Evolutionary conservation across 1,140 invertebrate genomes (phyloP).

Genomic region (Drosophila seguyi): DNA sequence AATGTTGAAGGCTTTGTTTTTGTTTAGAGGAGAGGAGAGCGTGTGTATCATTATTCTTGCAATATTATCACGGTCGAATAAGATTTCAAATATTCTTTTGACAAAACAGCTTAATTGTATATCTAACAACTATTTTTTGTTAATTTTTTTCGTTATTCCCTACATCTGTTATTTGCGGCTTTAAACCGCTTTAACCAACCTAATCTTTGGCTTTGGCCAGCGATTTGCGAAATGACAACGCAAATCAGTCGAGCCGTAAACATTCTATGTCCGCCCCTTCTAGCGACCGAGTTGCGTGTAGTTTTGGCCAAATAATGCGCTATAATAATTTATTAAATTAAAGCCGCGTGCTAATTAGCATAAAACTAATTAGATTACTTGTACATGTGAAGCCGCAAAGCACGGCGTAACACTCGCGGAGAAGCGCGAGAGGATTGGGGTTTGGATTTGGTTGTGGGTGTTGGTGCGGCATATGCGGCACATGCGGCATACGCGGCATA

Average conservation of each 20-base stretch:
- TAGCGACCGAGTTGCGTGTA: conserved; percentile 31
- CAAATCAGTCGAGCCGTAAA: conserved; percentile 47
- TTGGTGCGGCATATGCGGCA: conserved; percentile 9
- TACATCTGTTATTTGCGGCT: neutral
- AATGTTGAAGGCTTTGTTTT: conserved; percentile 4
- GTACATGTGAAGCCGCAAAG: conserved; percentile 75
- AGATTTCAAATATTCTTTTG: neutral
- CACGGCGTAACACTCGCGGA: conserved; percentile 46
- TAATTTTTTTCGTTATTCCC: neutral
- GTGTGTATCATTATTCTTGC: neutral
- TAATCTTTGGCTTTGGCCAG: conserved; percentile 37
- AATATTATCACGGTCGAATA: neutral
- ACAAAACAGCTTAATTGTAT: neutral
- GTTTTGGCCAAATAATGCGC: conserved; percentile 69
- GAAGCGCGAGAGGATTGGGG: conserved; percentile 7
- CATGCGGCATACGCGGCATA: conserved; percentile 50
- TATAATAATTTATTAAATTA: conserved; percentile 84
- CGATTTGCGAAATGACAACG: conserved; percentile 37
- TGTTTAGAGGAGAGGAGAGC: neutral
- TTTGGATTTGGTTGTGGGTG: conserved; percentile 12
- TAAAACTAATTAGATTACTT: conserved; percentile 84
- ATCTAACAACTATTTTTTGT: neutral
- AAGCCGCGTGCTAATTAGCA: conserved; percentile 79
- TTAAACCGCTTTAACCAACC: conserved; percentile 15
- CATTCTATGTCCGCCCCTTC: conserved; percentile 11